phyloP scores from a whole-genome alignment of 2,888 invertebrate species.

The Apamea crenata region DNA sequence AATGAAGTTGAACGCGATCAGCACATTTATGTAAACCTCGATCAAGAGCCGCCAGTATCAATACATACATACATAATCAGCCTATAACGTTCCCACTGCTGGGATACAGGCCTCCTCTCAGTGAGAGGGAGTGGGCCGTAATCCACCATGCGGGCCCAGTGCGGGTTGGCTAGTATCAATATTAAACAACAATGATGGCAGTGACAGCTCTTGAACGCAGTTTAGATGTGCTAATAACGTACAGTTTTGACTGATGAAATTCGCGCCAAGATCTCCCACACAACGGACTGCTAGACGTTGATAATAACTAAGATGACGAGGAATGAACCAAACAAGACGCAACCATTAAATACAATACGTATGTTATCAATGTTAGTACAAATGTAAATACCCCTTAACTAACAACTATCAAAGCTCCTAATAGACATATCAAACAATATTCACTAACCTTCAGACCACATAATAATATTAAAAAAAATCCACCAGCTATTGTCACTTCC shows the following conservation, averaged over 20 bases:
- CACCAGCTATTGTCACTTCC: conserved; percentile 49
- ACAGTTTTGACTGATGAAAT: not conserved
- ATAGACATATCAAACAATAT: conserved; percentile 15
- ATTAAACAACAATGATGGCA: not conserved
- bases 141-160: no score
- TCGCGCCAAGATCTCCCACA: no score
- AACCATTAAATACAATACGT: not conserved
- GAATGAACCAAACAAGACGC: not conserved
- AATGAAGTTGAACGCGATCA: not conserved
- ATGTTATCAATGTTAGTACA: not conserved
- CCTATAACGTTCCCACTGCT: no score
- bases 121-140: no score
- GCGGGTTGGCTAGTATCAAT: not conserved
- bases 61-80: no score
- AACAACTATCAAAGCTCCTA: conserved; percentile 1
- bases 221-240: not conserved
- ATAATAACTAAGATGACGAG: no score
- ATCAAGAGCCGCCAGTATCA: not conserved
- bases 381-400: not conserved
- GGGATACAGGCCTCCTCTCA: no score
- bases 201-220: not conserved
- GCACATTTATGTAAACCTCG: not conserved
- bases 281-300: not conserved
- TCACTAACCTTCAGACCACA: conserved; percentile 34
- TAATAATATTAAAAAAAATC: conserved; percentile 38